phyloP scores from a whole-genome alignment of 2,888 invertebrate species.

The Ganaspis brasiliensis region DNA sequence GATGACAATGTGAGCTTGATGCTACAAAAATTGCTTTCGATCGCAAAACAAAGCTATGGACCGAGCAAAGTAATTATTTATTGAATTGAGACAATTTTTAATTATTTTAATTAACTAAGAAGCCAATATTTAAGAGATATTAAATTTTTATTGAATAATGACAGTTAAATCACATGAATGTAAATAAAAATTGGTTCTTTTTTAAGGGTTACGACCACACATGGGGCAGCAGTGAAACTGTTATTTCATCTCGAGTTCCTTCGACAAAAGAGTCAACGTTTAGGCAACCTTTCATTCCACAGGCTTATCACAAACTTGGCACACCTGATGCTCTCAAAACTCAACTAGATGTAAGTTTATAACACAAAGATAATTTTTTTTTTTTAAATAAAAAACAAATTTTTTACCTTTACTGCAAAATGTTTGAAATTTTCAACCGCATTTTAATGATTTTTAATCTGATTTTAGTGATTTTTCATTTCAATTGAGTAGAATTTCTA shows the following conservation, averaged over 20 bases:
- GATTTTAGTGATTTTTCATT: no score
- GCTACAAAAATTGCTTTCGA: slow-evolving; percentile 79
- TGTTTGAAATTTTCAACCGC: no score
- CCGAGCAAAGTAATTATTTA: slow-evolving; percentile 78
- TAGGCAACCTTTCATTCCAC: slow-evolving; percentile 76
- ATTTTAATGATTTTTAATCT: no score
- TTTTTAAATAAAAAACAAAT: background rate
- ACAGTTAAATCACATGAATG: no score
- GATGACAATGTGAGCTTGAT: slow-evolving; percentile 74
- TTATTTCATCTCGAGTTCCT: slow-evolving; percentile 76
- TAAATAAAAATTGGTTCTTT: slow-evolving; percentile 53
- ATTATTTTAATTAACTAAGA: background rate
- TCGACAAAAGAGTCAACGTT: slow-evolving; percentile 78
- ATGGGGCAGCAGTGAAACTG: slow-evolving; percentile 77
- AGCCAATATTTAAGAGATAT: no score
- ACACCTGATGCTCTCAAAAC: slow-evolving; percentile 80
- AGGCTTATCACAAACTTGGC: slow-evolving; percentile 76
- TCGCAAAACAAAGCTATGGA: slow-evolving; percentile 80
- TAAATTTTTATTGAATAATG: no score
- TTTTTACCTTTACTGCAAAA: slow-evolving; percentile 74
- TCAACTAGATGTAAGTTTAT: slow-evolving; percentile 80
- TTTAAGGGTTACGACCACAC: slow-evolving; percentile 74
- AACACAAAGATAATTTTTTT: background rate
- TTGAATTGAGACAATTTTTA: no score
- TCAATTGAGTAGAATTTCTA: no score